Conservation (phyloP, 2,888 invertebrate species). For the Orgyia antiqua region DNA sequence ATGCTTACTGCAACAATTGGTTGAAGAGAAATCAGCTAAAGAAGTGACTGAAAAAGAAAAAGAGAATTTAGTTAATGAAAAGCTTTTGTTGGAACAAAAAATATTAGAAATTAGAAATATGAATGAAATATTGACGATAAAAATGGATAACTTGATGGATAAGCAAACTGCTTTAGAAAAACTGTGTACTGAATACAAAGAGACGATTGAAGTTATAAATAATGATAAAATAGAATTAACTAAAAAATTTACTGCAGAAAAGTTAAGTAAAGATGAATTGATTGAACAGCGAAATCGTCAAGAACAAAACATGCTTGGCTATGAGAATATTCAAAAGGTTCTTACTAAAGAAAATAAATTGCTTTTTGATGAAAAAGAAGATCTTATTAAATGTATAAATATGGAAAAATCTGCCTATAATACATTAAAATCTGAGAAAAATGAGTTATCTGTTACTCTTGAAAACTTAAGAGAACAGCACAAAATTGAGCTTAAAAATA, state of each 20-base stretch:
- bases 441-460: not conserved
- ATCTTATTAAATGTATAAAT: not conserved
- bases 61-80: not conserved
- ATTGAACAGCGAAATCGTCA: too few species aligned
- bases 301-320: too few species aligned
- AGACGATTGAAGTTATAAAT: conserved; percentile 12
- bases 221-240: conserved; percentile 15
- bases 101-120: conserved; percentile 8
- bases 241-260: conserved; percentile 14
- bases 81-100: not conserved
- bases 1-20: too few species aligned
- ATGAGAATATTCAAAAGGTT: too few species aligned
- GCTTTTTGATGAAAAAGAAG: not conserved
- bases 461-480: not conserved
- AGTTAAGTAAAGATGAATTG: conserved; percentile 7
- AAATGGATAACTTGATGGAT: conserved; percentile 11
- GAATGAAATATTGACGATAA: conserved; percentile 13
- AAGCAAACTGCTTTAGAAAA: conserved; percentile 13
- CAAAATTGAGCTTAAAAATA: not conserved
- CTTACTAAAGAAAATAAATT: conserved; percentile 4
- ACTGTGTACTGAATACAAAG: conserved; percentile 8
- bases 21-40: conserved; percentile 1
- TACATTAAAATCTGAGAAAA: not conserved
- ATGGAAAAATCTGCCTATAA: not conserved
- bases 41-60: not conserved